Evolutionary conservation across 2,888 invertebrate species (phyloP), one percentile per base, ranked within the genome.

Genomic region (Tetramorium bicarinatum): DNA sequence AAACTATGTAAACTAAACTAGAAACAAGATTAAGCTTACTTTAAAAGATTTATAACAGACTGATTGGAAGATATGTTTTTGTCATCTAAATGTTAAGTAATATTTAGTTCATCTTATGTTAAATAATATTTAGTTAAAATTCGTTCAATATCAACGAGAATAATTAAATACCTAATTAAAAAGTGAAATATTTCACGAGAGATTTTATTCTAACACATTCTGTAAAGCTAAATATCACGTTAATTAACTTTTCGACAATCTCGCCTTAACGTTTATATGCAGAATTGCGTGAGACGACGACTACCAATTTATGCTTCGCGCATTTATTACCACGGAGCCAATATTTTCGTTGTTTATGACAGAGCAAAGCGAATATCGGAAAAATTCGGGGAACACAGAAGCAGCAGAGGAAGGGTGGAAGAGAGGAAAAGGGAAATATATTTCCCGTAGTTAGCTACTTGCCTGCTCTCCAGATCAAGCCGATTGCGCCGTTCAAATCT

Each of bases 281-380:
- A 56, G 13, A 72, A 72, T 38, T n/a, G 7, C 34, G 92, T 91
- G 86, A 87, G 81, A 83, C 85, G 85, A 86, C 86, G 88, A 75
- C 79, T 90, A 89, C 91, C 87, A 92, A 92, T 91, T 92, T 89
- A 85, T 88, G 83, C 86, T 61, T 87, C 79, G 59, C 34, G 62
- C 67, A 62, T 71, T 69, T 71, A 82, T 64, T 66, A 72, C 80
- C 66, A 29, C 71, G 77, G 89, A 89, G 89, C 85, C 88, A 85
- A 88, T 89, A 89, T 89, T 88, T 89, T 88, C 79, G 67, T 84
- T 82, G 82, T 85, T 87, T 76, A 72, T 62, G 61, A 66, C 54
- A 52, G 83, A 79, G 72, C 67, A 85, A 81, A 81, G 59, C 85
- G 86, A 83, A 89, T 88, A 89, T 89, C 89, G 89, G 83, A 77